Percentiles rank a stretch among this genome's conserved stretches.
These are phyloP conservation scores for Muscicapa adusta DNA, from an alignment of 2,113 vertebrate genomes.

Conservation along the genomic window DNA sequence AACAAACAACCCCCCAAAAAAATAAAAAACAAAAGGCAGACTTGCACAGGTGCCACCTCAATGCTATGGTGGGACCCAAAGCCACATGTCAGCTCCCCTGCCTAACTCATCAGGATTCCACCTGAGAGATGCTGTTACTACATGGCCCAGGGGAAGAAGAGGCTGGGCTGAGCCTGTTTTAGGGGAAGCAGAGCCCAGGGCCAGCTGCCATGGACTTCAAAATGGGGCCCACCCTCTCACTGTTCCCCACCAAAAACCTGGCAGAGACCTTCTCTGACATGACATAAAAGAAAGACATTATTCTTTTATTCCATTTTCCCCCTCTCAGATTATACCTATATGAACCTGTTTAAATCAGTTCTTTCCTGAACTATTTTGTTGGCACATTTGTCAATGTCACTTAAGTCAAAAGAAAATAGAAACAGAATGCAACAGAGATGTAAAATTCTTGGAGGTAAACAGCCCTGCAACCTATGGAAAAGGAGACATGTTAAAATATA, in stretches of 20 bases:
- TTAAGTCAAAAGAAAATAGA: background rate
- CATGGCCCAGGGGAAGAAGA: accelerated
- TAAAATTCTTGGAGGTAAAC: background rate
- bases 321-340: background rate
- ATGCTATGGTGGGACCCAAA: background rate
- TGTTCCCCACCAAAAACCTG: background rate
- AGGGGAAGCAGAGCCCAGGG: background rate
- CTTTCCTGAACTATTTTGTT: background rate
- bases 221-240: background rate
- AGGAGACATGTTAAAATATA: background rate
- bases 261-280: background rate
- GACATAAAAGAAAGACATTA: background rate
- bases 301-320: background rate
- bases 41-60: background rate
- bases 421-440: background rate
- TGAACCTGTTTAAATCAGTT: background rate
- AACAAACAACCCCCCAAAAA: background rate
- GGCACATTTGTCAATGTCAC: background rate
- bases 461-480: background rate
- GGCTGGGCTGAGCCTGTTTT: background rate
- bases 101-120: too few species aligned
- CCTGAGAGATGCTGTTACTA: too few species aligned
- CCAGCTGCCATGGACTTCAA: background rate
- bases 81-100: background rate
- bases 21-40: background rate